phyloP scores from a whole-genome alignment of 2,888 invertebrate genomes.

The Drosophila vallismaia region DNA sequence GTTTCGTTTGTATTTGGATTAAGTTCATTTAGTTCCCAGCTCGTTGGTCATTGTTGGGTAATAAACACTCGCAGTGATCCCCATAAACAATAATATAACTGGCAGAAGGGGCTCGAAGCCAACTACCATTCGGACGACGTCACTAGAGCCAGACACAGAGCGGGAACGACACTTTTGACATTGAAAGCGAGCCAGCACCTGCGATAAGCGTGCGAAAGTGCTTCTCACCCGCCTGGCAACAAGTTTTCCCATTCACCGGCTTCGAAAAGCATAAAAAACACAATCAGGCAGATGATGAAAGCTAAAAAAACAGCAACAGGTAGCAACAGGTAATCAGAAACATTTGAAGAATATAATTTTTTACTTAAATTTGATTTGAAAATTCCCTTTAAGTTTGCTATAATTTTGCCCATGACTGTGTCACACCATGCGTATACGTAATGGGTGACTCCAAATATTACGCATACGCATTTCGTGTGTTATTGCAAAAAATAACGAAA shows the following conservation, averaged over 20 bases:
- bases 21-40: slow-evolving; percentile 1
- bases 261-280: slow-evolving; percentile 4
- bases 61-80: slow-evolving; percentile 28
- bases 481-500: slow-evolving; percentile 34
- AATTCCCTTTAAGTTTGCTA: background rate
- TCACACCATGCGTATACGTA: slow-evolving; percentile 52
- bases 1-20: slow-evolving; percentile 10
- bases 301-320: background rate
- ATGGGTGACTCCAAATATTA: slow-evolving; percentile 46
- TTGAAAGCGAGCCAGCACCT: slow-evolving; percentile 52
- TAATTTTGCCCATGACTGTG: slow-evolving; percentile 10
- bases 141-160: slow-evolving; percentile 30
- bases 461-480: slow-evolving; percentile 38
- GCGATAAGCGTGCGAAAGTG: slow-evolving; percentile 52
- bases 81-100: slow-evolving; percentile 26
- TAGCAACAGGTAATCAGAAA: no score
- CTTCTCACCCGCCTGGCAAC: slow-evolving; percentile 58
- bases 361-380: no score
- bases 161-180: slow-evolving; percentile 71
- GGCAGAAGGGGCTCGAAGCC: slow-evolving; percentile 13
- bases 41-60: background rate
- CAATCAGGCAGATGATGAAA: background rate
- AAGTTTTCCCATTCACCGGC: slow-evolving; percentile 24
- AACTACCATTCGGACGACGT: slow-evolving; percentile 50
- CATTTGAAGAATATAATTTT: no score